These are phyloP conservation scores for Edolisoma coerulescens DNA, from an alignment of 2,113 vertebrate species.

Conservation along the genomic window DNA sequence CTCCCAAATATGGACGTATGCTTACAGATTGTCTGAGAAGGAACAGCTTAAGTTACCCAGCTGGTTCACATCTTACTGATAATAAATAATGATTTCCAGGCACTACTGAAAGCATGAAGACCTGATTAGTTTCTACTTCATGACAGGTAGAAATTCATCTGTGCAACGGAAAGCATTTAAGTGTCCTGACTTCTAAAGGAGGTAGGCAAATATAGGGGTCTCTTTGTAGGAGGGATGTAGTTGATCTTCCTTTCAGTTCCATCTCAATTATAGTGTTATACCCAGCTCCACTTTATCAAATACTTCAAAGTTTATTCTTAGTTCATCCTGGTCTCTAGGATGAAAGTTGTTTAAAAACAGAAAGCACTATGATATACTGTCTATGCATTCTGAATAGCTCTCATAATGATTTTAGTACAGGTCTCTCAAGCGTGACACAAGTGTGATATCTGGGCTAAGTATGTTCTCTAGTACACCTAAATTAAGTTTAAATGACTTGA, in stretches of 20 bases:
- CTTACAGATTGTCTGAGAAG: background rate
- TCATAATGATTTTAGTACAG: background rate
- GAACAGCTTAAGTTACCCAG: background rate
- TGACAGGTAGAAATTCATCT: background rate
- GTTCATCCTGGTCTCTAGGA: background rate
- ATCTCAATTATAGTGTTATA: background rate
- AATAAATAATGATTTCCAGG: background rate
- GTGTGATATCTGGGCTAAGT: background rate
- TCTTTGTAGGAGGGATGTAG: background rate
- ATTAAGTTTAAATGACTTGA: background rate
- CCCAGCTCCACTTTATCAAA: background rate
- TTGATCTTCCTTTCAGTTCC: background rate
- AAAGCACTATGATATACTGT: background rate
- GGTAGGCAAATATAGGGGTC: background rate
- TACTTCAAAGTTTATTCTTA: background rate
- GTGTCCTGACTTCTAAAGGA: background rate
- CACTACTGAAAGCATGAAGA: background rate
- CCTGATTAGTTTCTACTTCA: background rate
- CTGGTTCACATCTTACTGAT: background rate
- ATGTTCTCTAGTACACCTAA: background rate
- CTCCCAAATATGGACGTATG: background rate
- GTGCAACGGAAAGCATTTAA: background rate
- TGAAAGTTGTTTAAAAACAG: background rate
- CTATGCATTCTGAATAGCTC: background rate
- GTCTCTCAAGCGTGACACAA: background rate